phyloP scores from a whole-genome alignment of 1,140 invertebrate genomes.

The Melipona quadrifasciata region DNA sequence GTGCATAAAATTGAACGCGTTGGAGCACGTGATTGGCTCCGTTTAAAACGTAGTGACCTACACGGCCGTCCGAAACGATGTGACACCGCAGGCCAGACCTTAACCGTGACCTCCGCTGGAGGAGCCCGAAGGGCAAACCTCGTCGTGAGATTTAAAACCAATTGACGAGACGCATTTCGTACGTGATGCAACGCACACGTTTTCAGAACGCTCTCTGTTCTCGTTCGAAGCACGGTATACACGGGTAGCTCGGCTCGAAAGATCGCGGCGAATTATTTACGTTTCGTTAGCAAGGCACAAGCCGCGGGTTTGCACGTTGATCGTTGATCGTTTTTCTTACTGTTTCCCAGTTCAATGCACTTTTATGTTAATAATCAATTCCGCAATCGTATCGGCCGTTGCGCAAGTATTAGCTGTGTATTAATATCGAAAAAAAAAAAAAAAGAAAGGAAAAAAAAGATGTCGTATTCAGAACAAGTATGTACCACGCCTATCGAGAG shows the following conservation, averaged over 20 bases:
- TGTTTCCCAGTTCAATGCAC: slow-evolving; percentile 28
- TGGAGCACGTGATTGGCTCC: slow-evolving; percentile 28
- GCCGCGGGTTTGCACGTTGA: not conserved
- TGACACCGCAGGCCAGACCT: slow-evolving; percentile 59
- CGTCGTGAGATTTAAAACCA: slow-evolving; percentile 53
- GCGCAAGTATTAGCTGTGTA: slow-evolving; percentile 33
- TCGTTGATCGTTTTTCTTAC: slow-evolving; percentile 2
- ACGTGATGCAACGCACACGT: not conserved
- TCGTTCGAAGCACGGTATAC: not conserved
- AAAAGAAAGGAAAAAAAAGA: not conserved
- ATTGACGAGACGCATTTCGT: slow-evolving; percentile 40
- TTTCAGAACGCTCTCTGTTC: too few relatives aligned
- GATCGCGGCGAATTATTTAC: not conserved
- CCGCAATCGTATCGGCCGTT: slow-evolving; percentile 29
- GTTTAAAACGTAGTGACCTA: slow-evolving; percentile 57
- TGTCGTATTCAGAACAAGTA: slow-evolving; percentile 40
- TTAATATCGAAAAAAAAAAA: slow-evolving; percentile 24
- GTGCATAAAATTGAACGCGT: slow-evolving; percentile 39
- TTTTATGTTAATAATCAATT: slow-evolving; percentile 43
- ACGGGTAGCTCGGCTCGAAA: not conserved
- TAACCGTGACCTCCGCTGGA: slow-evolving; percentile 61
- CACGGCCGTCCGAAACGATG: slow-evolving; percentile 64
- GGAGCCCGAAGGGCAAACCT: slow-evolving; percentile 40
- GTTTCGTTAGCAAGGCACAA: not conserved
- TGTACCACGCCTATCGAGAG: slow-evolving; percentile 37